phyloP scores from a whole-genome alignment of 2,797 vertebrate genomes.

The Gymnoscopelus braueri region DNA sequence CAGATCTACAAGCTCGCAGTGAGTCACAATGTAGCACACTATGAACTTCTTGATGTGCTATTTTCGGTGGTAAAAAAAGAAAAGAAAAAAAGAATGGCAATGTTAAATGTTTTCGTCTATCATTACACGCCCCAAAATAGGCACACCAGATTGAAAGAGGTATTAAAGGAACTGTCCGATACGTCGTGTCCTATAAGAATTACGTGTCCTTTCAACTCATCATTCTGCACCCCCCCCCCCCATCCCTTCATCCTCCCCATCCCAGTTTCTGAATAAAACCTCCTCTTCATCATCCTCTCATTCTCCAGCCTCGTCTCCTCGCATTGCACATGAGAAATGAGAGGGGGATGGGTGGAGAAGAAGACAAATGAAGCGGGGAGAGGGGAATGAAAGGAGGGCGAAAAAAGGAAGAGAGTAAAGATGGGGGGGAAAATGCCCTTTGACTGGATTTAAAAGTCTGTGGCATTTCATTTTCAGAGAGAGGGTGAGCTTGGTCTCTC shows the following conservation, averaged over 20 bases:
- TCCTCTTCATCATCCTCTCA: constrained; percentile 74
- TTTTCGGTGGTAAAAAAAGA: too few relatives aligned
- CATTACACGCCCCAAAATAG: too few relatives aligned
- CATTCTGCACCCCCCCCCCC: constrained; percentile 47
- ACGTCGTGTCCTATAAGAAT: constrained; percentile 24
- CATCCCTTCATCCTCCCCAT: constrained; percentile 57
- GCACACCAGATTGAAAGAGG: too few relatives aligned
- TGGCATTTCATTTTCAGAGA: constrained; percentile 81
- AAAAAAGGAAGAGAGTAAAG: constrained; percentile 60
- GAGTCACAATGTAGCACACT: too few relatives aligned
- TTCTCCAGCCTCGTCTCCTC: constrained; percentile 69
- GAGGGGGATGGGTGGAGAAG: constrained; percentile 66
- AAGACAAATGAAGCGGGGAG: constrained; percentile 75
- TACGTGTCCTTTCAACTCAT: constrained; percentile 35
- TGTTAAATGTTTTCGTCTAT: too few relatives aligned
- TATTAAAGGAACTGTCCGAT: background rate
- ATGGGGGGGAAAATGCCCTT: constrained; percentile 73
- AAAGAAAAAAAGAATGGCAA: background rate
- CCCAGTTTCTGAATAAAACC: constrained; percentile 64
- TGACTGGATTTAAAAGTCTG: constrained; percentile 80
- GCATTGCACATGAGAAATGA: constrained; percentile 77
- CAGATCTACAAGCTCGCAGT: too few relatives aligned
- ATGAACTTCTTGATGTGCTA: too few relatives aligned
- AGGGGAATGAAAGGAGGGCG: constrained; percentile 66
- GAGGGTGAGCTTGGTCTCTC: constrained; percentile 78